Evolutionary conservation across 2,113 vertebrate genomes (phyloP).

Genomic region (Quiscalus mexicanus): DNA sequence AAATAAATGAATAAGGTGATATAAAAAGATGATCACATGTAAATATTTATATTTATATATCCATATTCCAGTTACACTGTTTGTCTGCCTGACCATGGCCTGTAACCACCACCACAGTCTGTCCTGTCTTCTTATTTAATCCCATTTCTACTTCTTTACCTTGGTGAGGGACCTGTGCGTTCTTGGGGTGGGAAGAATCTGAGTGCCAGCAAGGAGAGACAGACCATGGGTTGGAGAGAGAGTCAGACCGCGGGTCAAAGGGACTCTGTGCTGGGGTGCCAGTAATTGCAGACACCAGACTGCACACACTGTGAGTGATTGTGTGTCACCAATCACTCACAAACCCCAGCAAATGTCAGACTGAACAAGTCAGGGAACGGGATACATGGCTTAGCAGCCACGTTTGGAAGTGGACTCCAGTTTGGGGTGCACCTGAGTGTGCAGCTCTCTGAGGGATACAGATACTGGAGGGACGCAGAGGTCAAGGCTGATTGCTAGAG

Average conservation of each 20-base stretch:
- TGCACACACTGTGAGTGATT: fast-evolving
- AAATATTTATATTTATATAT: neutral
- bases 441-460: neutral
- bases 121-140: neutral
- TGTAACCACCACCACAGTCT: neutral
- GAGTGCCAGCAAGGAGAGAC: neutral
- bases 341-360: neutral
- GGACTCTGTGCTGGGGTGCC: neutral
- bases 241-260: neutral
- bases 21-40: neutral
- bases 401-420: neutral
- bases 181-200: neutral
- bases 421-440: neutral
- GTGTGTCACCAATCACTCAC: neutral
- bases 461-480: neutral
- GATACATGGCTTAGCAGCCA: neutral
- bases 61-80: neutral
- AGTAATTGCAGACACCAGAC: neutral
- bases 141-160: neutral
- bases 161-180: neutral
- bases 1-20: neutral
- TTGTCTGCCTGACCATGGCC: neutral
- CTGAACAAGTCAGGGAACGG: neutral
- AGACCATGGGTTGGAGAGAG: neutral
- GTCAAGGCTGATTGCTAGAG: neutral